A percentile compares a stretch with the other conserved stretches of the same genome.
phyloP scores from a whole-genome alignment of 2,113 vertebrate species.

The Xenus cinereus region DNA sequence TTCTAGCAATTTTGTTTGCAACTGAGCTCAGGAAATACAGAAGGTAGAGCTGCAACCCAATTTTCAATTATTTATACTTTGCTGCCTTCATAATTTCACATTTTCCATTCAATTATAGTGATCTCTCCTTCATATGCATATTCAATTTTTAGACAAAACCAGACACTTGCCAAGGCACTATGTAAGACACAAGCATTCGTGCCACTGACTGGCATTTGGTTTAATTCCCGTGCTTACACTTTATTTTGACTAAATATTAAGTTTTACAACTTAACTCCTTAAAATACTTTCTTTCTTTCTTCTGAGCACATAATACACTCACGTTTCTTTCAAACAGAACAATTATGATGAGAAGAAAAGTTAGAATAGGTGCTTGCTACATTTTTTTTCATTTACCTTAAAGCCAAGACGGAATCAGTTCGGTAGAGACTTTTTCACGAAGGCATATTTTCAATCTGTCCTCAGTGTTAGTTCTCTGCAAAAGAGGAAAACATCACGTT shows the following conservation, averaged over 20 bases:
- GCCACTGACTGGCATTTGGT: background rate
- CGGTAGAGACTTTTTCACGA: background rate
- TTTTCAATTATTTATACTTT: constrained; percentile 61
- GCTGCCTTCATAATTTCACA: constrained; percentile 32
- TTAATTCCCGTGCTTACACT: background rate
- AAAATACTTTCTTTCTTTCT: background rate
- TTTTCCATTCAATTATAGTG: constrained; percentile 22
- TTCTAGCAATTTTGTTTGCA: constrained; percentile 14
- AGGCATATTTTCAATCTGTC: background rate
- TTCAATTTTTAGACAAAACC: constrained; percentile 5
- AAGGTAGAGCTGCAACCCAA: background rate
- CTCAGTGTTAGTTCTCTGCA: background rate
- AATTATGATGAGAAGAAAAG: background rate
- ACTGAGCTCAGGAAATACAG: background rate
- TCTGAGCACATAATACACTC: background rate
- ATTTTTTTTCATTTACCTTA: background rate
- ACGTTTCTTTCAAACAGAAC: background rate
- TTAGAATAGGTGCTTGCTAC: background rate
- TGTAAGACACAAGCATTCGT: background rate
- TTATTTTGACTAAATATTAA: background rate
- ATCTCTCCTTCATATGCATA: background rate
- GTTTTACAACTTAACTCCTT: background rate
- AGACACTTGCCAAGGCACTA: background rate
- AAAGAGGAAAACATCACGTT: constrained; percentile 21
- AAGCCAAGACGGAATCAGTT: background rate